These are phyloP conservation scores for Rhizoglyphus robini DNA, from an alignment of 1,140 invertebrate species.

Conservation along the genomic window DNA sequence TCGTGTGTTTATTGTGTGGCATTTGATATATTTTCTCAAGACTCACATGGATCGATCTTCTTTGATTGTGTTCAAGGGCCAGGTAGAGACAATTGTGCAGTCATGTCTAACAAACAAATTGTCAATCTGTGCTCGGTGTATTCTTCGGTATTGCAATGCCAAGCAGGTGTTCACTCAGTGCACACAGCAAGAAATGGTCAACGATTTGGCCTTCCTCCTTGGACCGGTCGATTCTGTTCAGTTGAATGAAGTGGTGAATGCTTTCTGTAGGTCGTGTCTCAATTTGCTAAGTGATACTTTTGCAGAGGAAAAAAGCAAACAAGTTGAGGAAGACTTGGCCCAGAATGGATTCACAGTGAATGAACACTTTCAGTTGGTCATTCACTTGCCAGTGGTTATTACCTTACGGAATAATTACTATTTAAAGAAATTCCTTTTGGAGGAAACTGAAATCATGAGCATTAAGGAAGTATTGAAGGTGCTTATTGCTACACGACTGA, in stretches of 20 bases:
- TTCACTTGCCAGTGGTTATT: not conserved
- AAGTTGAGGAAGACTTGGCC: not conserved
- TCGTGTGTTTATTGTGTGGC: not conserved
- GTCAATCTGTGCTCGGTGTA: not conserved
- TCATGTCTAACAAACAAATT: not conserved
- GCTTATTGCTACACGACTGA: not conserved
- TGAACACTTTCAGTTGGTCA: constrained; percentile 5
- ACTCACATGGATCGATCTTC: not conserved
- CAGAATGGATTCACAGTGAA: not conserved
- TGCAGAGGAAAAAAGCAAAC: not conserved
- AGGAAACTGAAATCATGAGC: not conserved
- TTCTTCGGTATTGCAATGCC: not conserved
- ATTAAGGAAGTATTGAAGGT: not conserved
- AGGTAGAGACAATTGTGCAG: not conserved
- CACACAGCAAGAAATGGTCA: not conserved
- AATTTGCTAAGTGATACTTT: not conserved
- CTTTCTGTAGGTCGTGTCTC: constrained; percentile 7
- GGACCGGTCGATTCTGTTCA: too few species aligned
- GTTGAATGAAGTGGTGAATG: not conserved
- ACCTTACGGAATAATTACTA: constrained; percentile 9
- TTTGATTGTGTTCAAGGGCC: not conserved
- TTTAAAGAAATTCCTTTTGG: not conserved
- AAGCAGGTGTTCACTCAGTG: not conserved
- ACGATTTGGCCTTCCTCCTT: not conserved
- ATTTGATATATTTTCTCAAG: not conserved